Evolutionary conservation across 64 coral and sea anemone genomes (phyloP).

Genomic region (Montipora sp.): DNA sequence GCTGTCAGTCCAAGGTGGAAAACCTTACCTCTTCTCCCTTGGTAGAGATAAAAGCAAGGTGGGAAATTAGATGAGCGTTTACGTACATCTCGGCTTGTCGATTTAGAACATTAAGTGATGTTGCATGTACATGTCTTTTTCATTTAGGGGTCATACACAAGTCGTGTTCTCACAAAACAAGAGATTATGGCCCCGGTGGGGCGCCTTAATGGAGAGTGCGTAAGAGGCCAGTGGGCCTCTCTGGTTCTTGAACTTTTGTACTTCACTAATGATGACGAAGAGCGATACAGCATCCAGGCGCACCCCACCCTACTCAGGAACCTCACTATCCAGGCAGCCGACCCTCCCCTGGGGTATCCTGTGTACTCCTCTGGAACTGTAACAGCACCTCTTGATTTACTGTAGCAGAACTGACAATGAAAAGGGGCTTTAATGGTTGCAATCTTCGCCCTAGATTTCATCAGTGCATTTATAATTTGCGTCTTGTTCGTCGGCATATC

Average conservation of each 20-base stretch:
- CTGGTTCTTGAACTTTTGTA: conserved; percentile 92
- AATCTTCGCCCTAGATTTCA: too few relatives aligned
- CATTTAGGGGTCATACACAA: conserved; percentile 89
- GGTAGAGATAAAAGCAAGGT: conserved; percentile 85
- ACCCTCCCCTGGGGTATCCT: conserved; percentile 93
- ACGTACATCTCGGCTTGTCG: neutral
- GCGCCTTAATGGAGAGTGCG: conserved; percentile 83
- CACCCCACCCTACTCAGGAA: conserved; percentile 94
- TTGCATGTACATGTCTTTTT: neutral
- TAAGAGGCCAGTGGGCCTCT: conserved; percentile 92
- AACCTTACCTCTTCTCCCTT: conserved; percentile 85
- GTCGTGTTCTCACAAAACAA: conserved; percentile 87
- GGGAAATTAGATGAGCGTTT: neutral
- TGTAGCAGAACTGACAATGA: neutral
- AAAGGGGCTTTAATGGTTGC: too few relatives aligned
- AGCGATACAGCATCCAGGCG: conserved; percentile 98
- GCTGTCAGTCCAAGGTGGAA: conserved; percentile 69
- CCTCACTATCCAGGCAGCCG: conserved; percentile 94
- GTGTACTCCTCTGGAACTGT: conserved; percentile 85
- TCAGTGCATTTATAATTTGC: too few relatives aligned
- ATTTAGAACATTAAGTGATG: neutral
- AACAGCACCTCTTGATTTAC: conserved; percentile 1
- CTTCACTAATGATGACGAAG: conserved; percentile 97
- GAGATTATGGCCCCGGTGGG: conserved; percentile 79
- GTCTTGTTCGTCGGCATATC: too few relatives aligned